Base-by-base conservation (phyloP, 2,888 invertebrate genomes). In the Nomada flava region DNA sequence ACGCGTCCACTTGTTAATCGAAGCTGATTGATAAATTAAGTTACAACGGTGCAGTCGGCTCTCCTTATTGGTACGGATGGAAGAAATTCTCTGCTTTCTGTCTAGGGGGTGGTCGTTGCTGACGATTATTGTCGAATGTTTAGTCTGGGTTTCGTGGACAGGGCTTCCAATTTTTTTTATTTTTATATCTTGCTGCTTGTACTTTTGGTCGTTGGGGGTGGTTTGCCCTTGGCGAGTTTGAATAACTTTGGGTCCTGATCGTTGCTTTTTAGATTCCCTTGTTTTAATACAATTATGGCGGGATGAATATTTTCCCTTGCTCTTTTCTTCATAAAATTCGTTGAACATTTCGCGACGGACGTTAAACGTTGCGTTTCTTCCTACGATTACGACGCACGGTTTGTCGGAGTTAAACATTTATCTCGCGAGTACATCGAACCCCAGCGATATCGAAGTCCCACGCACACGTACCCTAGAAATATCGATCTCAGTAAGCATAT, bases 1-100 rank as follows among this genome's bases (percentile, higher is more conserved):
- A 85, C 77, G 77, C 65, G 82, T 36, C 57, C 75, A 69, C 81
- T 78, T 68, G 77, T 83, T 80, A 79, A 82, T 88, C 72, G 57
- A 79, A 47, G 18, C 63, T 72, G 52, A 74, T 74, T 55, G 72
- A 76, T 73, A 60, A 76, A 83, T 78, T 82, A 52, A 53, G 36
- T 71, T 60, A 64, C 47, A 50, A 1, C 20, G 26, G 18, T 26
- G 15, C 7, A 26, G 23, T 50, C 47, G 47, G 15, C 47, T 0
- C 36, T 47, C 47, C 15, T 47, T 11, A 3, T 47, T 15, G 47
- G 47, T 15, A 47, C 15, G 47, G 47, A 11, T 47, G 15, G 47
- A 4, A 15, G 47, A 47, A 47, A 47, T 47, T 47, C 47, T 15
- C 13, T 13, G 47, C 47, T 47, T 47, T 15, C 15, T 2, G 47